A percentile compares a stretch with the other conserved stretches of the same genome.
Evolutionary conservation across 1,140 invertebrate species (phyloP).

Genomic region (Bombus impatiens): DNA sequence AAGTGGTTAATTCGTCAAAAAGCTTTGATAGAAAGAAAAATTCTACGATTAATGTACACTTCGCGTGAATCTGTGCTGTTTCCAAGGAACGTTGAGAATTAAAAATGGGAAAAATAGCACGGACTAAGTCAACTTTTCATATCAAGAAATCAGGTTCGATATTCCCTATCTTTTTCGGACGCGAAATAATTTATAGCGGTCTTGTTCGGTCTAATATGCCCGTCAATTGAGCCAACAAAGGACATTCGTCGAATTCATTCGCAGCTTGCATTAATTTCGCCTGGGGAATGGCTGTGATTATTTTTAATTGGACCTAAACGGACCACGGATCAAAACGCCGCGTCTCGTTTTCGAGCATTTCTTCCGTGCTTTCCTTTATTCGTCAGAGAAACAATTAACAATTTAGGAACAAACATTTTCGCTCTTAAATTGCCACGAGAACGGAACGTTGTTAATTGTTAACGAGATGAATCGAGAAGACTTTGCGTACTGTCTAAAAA

Average conservation of each 20-base stretch:
- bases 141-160: not conserved
- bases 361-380: not conserved
- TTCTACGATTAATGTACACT: no score
- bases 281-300: conserved; percentile 33
- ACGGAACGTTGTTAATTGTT: not conserved
- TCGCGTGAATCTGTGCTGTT: no score
- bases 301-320: conserved; percentile 38
- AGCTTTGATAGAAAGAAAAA: no score
- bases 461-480: not conserved
- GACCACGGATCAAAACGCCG: not conserved
- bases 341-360: not conserved
- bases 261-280: conserved; percentile 22
- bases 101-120: not conserved
- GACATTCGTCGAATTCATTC: conserved; percentile 39
- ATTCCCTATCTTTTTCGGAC: not conserved
- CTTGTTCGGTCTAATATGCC: conserved; percentile 14
- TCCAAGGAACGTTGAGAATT: not conserved
- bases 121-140: not conserved
- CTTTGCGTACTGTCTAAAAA: not conserved
- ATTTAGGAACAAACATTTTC: not conserved
- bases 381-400: not conserved
- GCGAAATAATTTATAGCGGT: conserved; percentile 29
- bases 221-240: conserved; percentile 40
- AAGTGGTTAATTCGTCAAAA: no score
- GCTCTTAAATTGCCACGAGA: conserved; percentile 11